Evolutionary conservation across 2,888 invertebrate genomes (phyloP).

Genomic region (Macaria notata): DNA sequence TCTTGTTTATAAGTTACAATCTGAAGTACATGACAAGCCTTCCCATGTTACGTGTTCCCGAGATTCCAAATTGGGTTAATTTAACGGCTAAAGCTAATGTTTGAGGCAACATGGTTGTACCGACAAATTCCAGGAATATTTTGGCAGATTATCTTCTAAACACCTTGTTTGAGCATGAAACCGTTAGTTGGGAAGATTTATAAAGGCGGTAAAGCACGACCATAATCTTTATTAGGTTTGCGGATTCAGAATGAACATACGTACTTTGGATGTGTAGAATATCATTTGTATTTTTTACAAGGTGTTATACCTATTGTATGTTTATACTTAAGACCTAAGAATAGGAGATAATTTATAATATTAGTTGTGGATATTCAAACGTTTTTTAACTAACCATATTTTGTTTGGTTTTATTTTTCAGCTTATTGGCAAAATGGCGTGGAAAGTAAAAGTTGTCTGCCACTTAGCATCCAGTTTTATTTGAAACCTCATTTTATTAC

Average conservation of each 20-base stretch:
- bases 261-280: no score
- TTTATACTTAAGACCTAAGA: no score
- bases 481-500: conserved; percentile 18
- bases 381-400: no score
- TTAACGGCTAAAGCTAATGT: conserved; percentile 20
- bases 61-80: conserved; percentile 22
- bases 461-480: conserved; percentile 19
- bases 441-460: conserved; percentile 36
- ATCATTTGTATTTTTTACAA: no score
- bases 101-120: conserved; percentile 22
- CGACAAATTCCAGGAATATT: conserved; percentile 30
- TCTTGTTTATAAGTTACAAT: no score
- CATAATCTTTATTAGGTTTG: no score
- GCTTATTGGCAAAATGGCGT: conserved; percentile 33
- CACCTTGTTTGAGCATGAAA: conserved; percentile 34
- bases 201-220: background rate
- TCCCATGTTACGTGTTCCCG: conserved; percentile 11
- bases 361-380: no score
- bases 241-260: no score
- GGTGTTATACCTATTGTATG: no score
- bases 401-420: background rate
- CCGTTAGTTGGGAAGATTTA: no score
- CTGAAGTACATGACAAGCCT: conserved; percentile 4
- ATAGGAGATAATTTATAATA: no score
- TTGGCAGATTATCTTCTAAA: conserved; percentile 32